These are phyloP conservation scores for Protodeltote pygarga DNA, from an alignment of 2,888 invertebrate genomes.

Conservation along the genomic window DNA sequence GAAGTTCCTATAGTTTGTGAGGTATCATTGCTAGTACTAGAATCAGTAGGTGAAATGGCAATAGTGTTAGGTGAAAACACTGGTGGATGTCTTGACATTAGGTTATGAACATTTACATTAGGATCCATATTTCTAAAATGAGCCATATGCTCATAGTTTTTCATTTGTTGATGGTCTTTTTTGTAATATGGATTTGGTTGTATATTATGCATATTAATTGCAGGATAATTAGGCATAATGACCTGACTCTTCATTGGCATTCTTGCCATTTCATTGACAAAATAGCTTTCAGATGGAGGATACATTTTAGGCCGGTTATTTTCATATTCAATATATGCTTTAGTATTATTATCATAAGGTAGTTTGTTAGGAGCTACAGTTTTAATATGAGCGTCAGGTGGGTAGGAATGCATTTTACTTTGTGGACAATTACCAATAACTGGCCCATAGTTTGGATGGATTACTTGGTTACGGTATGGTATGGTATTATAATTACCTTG, in stretches of 20 bases:
- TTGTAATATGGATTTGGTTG: conserved; percentile 70
- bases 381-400: conserved; percentile 65
- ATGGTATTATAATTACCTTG: conserved; percentile 69
- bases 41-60: conserved; percentile 81
- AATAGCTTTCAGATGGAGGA: conserved; percentile 66
- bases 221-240: conserved; percentile 67
- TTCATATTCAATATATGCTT: conserved; percentile 75
- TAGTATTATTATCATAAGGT: conserved; percentile 69
- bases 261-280: conserved; percentile 71
- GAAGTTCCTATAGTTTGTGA: conserved; percentile 64
- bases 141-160: conserved; percentile 71
- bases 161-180: conserved; percentile 68
- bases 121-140: conserved; percentile 72
- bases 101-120: conserved; percentile 61
- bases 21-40: conserved; percentile 77
- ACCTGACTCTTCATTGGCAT: conserved; percentile 68
- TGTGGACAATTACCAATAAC: conserved; percentile 68
- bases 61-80: conserved; percentile 78
- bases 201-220: conserved; percentile 66
- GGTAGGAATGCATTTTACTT: conserved; percentile 72
- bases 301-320: conserved; percentile 66
- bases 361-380: conserved; percentile 66
- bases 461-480: conserved; percentile 70
- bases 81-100: conserved; percentile 68
- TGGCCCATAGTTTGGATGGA: conserved; percentile 72